A percentile compares a stretch with the other conserved stretches of the same genome.
These are phyloP conservation scores for Cuniculus paca DNA, from an alignment of 2,797 vertebrate genomes.

Conservation along the genomic window DNA sequence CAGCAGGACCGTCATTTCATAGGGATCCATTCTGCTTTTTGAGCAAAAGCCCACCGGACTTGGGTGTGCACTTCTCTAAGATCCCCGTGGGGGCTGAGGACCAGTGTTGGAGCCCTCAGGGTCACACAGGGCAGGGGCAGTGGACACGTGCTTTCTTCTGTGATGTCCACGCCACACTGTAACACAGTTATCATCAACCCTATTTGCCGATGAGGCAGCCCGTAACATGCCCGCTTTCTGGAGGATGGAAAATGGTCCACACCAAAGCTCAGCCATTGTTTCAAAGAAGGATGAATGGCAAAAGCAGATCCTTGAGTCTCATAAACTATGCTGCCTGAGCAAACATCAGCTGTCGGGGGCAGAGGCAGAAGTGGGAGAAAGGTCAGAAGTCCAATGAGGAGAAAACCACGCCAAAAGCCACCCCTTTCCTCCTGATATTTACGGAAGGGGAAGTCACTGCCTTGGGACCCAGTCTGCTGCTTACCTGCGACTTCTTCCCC, in stretches of 20 bases:
- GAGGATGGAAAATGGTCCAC: not conserved
- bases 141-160: not conserved
- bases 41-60: not conserved
- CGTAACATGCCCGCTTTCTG: not conserved
- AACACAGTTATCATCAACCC: not conserved
- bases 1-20: too few relatives aligned
- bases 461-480: not conserved
- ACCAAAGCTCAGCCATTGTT: not conserved
- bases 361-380: not conserved
- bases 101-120: not conserved
- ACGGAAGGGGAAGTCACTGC: rapidly evolving
- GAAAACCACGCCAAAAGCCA: not conserved
- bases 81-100: not conserved
- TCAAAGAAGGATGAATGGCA: not conserved
- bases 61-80: too few relatives aligned
- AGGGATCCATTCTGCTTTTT: not conserved
- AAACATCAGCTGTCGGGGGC: not conserved
- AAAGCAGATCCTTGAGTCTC: not conserved
- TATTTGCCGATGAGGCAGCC: not conserved
- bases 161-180: not conserved
- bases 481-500: not conserved
- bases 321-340: not conserved
- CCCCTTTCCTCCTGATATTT: not conserved
- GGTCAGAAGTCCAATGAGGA: not conserved
- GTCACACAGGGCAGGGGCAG: rapidly evolving